Base-by-base conservation (phyloP, 2,113 vertebrate genomes). In the Anguilla rostrata region DNA sequence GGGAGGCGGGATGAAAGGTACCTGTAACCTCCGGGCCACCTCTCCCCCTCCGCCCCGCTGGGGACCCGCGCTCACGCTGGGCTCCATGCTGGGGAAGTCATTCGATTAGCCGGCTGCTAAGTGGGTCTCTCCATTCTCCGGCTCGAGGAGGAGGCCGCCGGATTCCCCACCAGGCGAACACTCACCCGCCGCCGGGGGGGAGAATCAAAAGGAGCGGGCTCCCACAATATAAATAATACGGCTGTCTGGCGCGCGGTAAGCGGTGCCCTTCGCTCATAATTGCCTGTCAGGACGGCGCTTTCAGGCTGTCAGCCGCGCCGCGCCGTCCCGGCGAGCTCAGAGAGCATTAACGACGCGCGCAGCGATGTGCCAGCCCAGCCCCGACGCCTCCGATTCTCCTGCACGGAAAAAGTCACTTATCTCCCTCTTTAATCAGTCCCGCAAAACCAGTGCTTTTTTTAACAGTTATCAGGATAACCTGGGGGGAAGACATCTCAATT, bases 31-130 rank as follows among this genome's bases (percentile, higher is more conserved):
- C 91, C 82, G 90, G 91, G 93, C 91, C 95, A 94, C 93, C 95
- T 92, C 57, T 91, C 92, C 87, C 34, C 90, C 92, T 89, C 20
- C 83, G 92, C 93, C 96, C 95, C 79, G 93, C 96, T 93, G 96
- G 89, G 34, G 96, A 95, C 90, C 49, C 83, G 85, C 90, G 80
- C 95, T 93, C 96, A 96, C 91, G 94, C 96, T 92, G 93, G 95
- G 95, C 95, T 92, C 95, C 97, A 96, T 78, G 96, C 97, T 97
- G 96, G 90, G 95, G 92, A 89, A 90, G 94, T 96, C 95, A 97
- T 97, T 97, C 95, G 95, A 97, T 97, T 97, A 97, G 85, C 91
- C 94, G 90, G 92, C 91, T 94, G 92, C 91, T 94, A 94, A 94
- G 92, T 93, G 92, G 94, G 91, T 90, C 92, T 91, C 91, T 91